These are phyloP conservation scores for Allygus modestus DNA, from an alignment of 2,888 invertebrate genomes.

Conservation along the genomic window DNA sequence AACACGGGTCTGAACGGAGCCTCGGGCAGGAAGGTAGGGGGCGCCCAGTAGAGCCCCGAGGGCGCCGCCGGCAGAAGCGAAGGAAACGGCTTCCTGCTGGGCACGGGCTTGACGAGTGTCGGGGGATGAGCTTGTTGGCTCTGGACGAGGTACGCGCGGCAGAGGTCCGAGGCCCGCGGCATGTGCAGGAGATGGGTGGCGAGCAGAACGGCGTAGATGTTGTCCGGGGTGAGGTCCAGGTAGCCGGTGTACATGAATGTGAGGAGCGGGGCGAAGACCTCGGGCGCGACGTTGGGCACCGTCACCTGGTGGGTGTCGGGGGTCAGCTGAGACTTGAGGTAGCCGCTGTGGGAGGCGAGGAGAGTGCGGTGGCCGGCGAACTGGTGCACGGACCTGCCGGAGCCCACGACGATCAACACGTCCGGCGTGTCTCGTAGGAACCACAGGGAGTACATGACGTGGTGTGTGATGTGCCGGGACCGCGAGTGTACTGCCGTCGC, in stretches of 20 bases:
- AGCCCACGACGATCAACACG: slow-evolving; percentile 71
- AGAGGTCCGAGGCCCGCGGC: slow-evolving; percentile 84
- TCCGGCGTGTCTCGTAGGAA: slow-evolving; percentile 71
- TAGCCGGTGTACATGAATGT: slow-evolving; percentile 88
- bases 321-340: slow-evolving; percentile 81
- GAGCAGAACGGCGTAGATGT: slow-evolving; percentile 84
- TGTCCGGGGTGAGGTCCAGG: slow-evolving; percentile 82
- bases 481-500: neutral
- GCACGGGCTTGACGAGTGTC: slow-evolving; percentile 78
- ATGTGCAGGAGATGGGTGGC: slow-evolving; percentile 86
- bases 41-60: slow-evolving; percentile 69
- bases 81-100: slow-evolving; percentile 74
- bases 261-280: slow-evolving; percentile 81
- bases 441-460: slow-evolving; percentile 75
- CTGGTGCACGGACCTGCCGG: slow-evolving; percentile 73
- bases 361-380: slow-evolving; percentile 84
- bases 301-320: slow-evolving; percentile 73
- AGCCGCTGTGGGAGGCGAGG: slow-evolving; percentile 83
- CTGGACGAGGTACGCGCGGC: slow-evolving; percentile 80
- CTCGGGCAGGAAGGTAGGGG: slow-evolving; percentile 68
- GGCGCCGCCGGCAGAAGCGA: slow-evolving; percentile 67
- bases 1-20: slow-evolving; percentile 64
- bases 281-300: slow-evolving; percentile 71
- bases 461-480: slow-evolving; percentile 1
- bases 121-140: slow-evolving; percentile 65